Percentiles rank a stretch among this genome's conserved stretches.
phyloP scores from a whole-genome alignment of 2,113 vertebrate genomes.

The Orientallactaga bullata region DNA sequence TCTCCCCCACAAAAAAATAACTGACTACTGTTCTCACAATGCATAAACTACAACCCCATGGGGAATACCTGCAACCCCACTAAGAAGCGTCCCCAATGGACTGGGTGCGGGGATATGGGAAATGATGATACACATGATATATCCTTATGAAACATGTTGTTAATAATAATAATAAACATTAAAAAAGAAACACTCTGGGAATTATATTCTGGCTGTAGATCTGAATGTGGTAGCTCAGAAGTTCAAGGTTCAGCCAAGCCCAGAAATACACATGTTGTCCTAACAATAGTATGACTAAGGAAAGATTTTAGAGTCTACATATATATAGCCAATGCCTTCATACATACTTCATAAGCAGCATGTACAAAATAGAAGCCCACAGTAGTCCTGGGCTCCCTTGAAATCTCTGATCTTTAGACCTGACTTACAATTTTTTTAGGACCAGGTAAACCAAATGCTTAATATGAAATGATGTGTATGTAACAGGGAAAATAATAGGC shows the following conservation, averaged over 20 bases:
- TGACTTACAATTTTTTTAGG: neutral
- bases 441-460: neutral
- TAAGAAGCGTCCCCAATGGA: no score
- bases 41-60: no score
- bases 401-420: neutral
- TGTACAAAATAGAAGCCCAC: neutral
- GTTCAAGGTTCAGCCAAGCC: neutral
- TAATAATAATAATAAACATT: no score
- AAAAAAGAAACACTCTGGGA: neutral
- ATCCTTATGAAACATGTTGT: no score
- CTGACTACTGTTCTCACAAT: no score
- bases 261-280: neutral
- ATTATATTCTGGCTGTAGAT: neutral
- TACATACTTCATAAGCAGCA: neutral
- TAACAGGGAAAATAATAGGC: slow-evolving; percentile 34
- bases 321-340: neutral
- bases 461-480: neutral
- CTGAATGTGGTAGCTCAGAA: neutral
- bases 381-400: neutral
- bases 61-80: no score
- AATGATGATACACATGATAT: no score
- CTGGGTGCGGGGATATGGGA: no score
- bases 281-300: neutral
- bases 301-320: neutral
- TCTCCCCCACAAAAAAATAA: no score